phyloP scores from a whole-genome alignment of 2,113 vertebrate species.

The Hippopotamus amphibius region DNA sequence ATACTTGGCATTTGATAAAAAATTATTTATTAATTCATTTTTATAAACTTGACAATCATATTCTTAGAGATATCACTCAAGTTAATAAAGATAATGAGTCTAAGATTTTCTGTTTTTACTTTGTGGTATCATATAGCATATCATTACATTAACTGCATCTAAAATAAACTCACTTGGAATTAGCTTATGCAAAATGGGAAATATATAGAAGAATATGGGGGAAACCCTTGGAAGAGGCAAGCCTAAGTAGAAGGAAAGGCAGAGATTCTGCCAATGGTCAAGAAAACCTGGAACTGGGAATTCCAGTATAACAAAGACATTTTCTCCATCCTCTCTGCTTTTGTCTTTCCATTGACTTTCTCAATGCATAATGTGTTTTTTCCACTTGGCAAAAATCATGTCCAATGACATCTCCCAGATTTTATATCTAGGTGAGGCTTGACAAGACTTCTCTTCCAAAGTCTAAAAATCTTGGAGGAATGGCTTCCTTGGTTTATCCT shows the following conservation, averaged over 20 bases:
- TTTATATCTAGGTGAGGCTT: constrained; percentile 1
- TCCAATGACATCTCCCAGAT: not conserved
- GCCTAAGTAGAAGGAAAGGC: not conserved
- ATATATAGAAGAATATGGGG: not conserved
- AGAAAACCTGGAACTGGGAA: constrained; percentile 23
- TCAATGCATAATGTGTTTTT: not conserved
- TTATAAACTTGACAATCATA: constrained; percentile 23
- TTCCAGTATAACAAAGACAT: not conserved
- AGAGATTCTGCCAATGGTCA: not conserved
- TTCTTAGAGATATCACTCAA: constrained; percentile 21
- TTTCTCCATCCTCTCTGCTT: not conserved
- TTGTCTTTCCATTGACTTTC: not conserved
- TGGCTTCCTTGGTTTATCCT: not conserved
- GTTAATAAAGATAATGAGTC: not conserved
- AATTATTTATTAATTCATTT: constrained; percentile 15
- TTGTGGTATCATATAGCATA: not conserved
- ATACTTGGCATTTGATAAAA: not conserved
- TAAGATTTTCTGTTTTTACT: not conserved
- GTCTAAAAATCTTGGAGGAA: constrained; percentile 15
- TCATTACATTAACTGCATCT: not conserved
- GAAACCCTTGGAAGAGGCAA: not conserved
- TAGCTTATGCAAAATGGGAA: not conserved
- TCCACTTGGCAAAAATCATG: not conserved
- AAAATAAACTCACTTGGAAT: constrained; percentile 54
- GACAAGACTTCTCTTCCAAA: not conserved